Conservation (phyloP, 2,888 invertebrate genomes). For the Heteropelma amictum region DNA sequence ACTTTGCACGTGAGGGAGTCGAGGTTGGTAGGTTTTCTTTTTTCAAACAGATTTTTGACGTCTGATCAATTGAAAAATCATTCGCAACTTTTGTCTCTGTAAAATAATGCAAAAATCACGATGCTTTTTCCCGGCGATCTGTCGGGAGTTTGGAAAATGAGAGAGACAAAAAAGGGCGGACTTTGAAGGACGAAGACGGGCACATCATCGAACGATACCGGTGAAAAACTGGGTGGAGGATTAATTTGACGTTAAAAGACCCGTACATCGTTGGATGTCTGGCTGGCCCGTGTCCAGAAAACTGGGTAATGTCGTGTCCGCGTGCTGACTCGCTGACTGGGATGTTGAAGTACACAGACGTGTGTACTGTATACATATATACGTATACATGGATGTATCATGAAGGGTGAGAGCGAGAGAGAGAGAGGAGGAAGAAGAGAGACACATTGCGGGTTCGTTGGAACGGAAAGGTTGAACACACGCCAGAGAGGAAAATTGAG, state of each 20-base stretch:
- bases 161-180: too few relatives aligned
- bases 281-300: slow-evolving; percentile 55
- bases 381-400: neutral
- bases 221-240: neutral
- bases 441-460: slow-evolving; percentile 31
- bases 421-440: slow-evolving; percentile 40
- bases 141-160: too few relatives aligned
- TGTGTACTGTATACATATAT: neutral
- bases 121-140: too few relatives aligned
- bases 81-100: too few relatives aligned
- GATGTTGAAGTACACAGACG: slow-evolving; percentile 31
- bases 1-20: neutral
- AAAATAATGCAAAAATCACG: too few relatives aligned
- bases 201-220: neutral
- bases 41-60: too few relatives aligned
- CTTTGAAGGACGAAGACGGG: too few relatives aligned
- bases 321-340: slow-evolving; percentile 56
- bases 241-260: neutral
- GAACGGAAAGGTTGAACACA: slow-evolving; percentile 37
- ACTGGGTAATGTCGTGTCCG: slow-evolving; percentile 55
- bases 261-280: slow-evolving; percentile 28
- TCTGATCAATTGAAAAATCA: too few relatives aligned
- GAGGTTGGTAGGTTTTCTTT: too few relatives aligned
- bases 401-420: slow-evolving; percentile 5
- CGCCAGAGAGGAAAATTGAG: slow-evolving; percentile 46